Conservation (phyloP, 2,888 invertebrate species). For the Drosophila seclusa region DNA sequence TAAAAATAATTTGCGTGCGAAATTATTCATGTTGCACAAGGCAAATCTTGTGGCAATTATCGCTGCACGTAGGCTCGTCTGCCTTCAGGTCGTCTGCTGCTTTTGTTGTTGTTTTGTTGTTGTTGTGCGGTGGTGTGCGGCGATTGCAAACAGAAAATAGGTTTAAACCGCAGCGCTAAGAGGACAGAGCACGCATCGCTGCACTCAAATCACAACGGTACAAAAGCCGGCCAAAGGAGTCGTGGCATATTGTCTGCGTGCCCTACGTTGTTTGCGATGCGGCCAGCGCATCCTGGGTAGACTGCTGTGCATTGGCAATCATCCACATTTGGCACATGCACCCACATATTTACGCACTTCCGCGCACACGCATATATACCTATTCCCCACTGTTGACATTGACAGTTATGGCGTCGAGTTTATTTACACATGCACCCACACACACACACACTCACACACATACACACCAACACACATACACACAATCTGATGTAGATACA, state of each 20-base stretch:
- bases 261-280: constrained; percentile 21
- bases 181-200: constrained; percentile 67
- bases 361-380: background rate
- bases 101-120: constrained; percentile 18
- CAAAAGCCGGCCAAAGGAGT: constrained; percentile 11
- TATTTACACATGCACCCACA: constrained; percentile 55
- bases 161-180: constrained; percentile 73
- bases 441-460: background rate
- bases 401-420: constrained; percentile 75
- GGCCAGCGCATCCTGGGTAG: constrained; percentile 51
- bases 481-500: constrained; percentile 8
- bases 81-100: constrained; percentile 53
- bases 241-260: constrained; percentile 26
- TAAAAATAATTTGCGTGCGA: constrained; percentile 77
- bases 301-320: constrained; percentile 51
- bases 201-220: constrained; percentile 47
- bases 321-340: constrained; percentile 52
- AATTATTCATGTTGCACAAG: constrained; percentile 75
- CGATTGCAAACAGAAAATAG: constrained; percentile 76
- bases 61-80: constrained; percentile 54
- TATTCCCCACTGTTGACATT: constrained; percentile 61
- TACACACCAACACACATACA: constrained; percentile 5
- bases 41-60: constrained; percentile 80
- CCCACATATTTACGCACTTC: constrained; percentile 20
- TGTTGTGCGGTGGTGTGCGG: constrained; percentile 43